Evolutionary conservation across 2,797 vertebrate species (phyloP).

Genomic region (Siniperca obscura): DNA sequence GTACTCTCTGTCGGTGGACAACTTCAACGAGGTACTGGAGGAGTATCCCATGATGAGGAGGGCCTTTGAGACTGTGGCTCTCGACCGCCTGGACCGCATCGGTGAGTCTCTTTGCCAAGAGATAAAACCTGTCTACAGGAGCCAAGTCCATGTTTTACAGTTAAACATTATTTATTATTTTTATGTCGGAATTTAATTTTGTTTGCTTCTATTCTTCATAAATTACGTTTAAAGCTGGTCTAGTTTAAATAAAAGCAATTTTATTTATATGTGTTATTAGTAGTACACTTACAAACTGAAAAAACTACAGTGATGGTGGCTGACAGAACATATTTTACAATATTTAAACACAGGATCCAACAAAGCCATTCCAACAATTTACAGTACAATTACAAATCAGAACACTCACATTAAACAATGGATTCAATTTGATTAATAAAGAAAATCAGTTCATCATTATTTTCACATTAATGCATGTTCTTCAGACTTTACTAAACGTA

Average conservation of each 20-base stretch:
- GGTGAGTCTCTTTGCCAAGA: slow-evolving; percentile 83
- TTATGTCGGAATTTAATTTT: no score
- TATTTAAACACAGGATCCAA: slow-evolving; percentile 1
- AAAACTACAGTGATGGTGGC: not conserved
- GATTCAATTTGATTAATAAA: not conserved
- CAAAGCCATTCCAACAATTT: not conserved
- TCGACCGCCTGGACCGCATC: slow-evolving; percentile 96
- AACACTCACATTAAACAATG: not conserved
- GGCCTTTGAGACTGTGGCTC: slow-evolving; percentile 96
- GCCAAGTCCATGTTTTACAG: not conserved
- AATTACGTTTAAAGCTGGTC: not conserved
- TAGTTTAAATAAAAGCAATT: not conserved
- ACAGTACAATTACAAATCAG: not conserved
- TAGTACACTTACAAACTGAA: not conserved
- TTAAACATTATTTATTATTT: not conserved
- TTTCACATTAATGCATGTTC: not conserved
- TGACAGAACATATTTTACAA: not conserved
- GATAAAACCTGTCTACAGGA: not conserved
- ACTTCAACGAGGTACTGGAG: slow-evolving; percentile 98
- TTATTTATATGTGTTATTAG: not conserved
- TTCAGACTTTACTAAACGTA: not conserved
- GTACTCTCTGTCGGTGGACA: slow-evolving; percentile 96
- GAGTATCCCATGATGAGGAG: slow-evolving; percentile 99
- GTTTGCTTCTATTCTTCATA: not conserved
- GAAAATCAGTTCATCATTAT: slow-evolving; percentile 3